Evolutionary conservation across 1,140 invertebrate species (phyloP), one percentile per base, ranked within the genome.

Genomic region (Drosophila saltans): DNA sequence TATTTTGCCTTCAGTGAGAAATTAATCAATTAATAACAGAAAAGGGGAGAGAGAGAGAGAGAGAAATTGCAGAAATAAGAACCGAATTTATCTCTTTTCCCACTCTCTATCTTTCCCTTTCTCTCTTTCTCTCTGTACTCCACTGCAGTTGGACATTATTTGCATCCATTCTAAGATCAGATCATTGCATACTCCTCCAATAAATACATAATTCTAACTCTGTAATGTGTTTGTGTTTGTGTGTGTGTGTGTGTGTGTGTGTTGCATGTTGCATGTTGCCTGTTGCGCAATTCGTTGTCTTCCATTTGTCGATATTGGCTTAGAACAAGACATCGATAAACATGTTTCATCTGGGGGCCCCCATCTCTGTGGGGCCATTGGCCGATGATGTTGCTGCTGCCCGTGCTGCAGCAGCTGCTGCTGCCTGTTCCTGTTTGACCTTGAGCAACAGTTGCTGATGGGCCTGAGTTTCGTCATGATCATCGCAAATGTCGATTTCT

Each of bases 281-380:
- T 48, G 45, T 26, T 52, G 45, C 45, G 26, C 24, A 52, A 26
- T 63, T 72, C 62, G 68, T 72, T 45, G 56, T 40, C 45, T 26
- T 24, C 24, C 24, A 26, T 52, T 52, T 62, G 52, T 59, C 56
- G 41, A 58, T 21, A 16, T n/a, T 16, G 3, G 28, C 59, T 66
- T 86, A 86, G 63, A 86, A 88, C 71, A 91, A 77, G 66, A 91
- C 90, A 69, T 91, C 90, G 72, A 91, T 90, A 80, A 88, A 91
- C 83, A 91, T 82, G 81, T 91, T 91, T 91, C 90, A 91, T 91
- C 90, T 91, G 7, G 45, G 26, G 8, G 45, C 8, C 24, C 21
- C 45, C 45, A 52, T 52, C 9, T 52, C 45, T 21, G 21, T 52
- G 21, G 45, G 8, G 8, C 45, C 45, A 26, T 9, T 52, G 1